Evolutionary conservation across 2,888 invertebrate species (phyloP).

Genomic region (Drosophila austrosaltans): DNA sequence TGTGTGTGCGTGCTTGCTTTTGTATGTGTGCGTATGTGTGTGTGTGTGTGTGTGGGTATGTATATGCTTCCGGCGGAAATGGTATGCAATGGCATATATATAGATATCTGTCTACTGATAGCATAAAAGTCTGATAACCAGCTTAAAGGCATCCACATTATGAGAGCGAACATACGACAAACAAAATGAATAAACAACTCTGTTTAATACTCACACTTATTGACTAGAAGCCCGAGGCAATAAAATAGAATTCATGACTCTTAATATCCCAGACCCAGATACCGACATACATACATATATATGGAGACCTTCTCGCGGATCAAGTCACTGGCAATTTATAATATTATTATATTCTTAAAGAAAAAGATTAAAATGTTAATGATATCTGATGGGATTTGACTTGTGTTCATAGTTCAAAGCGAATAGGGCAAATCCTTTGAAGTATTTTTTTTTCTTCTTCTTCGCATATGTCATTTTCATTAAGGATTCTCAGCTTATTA

Average conservation of each 20-base stretch:
- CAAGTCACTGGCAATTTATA: too few relatives aligned
- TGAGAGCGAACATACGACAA: slow-evolving; percentile 65
- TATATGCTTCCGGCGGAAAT: slow-evolving; percentile 72
- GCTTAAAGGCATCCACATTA: slow-evolving; percentile 70
- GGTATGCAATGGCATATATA: slow-evolving; percentile 49
- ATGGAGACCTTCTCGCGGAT: too few relatives aligned
- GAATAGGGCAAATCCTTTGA: too few relatives aligned
- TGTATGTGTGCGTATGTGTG: slow-evolving; percentile 30
- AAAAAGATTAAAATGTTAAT: neutral
- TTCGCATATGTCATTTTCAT: neutral
- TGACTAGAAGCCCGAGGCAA: slow-evolving; percentile 28
- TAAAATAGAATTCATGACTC: neutral
- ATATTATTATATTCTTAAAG: too few relatives aligned
- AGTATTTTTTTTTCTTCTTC: too few relatives aligned
- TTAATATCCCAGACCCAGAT: slow-evolving; percentile 7
- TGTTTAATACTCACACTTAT: slow-evolving; percentile 8
- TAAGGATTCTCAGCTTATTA: slow-evolving; percentile 3
- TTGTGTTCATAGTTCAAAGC: too few relatives aligned
- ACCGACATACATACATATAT: too few relatives aligned
- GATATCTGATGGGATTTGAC: neutral
- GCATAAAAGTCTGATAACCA: slow-evolving; percentile 71
- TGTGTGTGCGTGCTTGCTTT: slow-evolving; percentile 14
- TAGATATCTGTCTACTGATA: slow-evolving; percentile 42
- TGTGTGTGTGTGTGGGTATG: slow-evolving; percentile 53
- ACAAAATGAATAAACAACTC: slow-evolving; percentile 37